Evolutionary conservation across 2,113 vertebrate species (phyloP).

Genomic region (Solea senegalensis): DNA sequence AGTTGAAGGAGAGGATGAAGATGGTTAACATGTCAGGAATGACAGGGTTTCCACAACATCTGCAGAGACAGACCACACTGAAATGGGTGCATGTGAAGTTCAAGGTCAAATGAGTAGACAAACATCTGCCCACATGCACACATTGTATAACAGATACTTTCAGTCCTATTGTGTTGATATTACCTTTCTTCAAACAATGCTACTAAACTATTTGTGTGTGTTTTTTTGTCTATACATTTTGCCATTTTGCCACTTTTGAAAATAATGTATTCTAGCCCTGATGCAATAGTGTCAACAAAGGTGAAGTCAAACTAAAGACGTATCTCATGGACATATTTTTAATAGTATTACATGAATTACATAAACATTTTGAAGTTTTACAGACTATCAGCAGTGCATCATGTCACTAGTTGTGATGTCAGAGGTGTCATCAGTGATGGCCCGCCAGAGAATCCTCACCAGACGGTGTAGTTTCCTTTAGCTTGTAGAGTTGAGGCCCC

Average conservation of each 20-base stretch:
- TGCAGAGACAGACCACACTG: constrained; percentile 38
- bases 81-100: constrained; percentile 20
- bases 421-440: background rate
- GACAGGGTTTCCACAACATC: constrained; percentile 10
- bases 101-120: constrained; percentile 41
- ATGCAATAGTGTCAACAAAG: background rate
- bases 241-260: too few relatives aligned
- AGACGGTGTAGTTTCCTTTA: background rate
- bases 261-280: too few relatives aligned
- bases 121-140: constrained; percentile 26
- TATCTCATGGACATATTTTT: background rate
- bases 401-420: background rate
- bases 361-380: background rate
- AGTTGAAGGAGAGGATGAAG: constrained; percentile 14
- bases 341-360: too few relatives aligned
- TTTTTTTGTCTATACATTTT: too few relatives aligned
- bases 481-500: background rate
- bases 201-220: background rate
- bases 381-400: background rate
- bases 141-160: background rate
- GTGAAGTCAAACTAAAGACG: background rate
- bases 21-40: background rate
- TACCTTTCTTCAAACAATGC: background rate
- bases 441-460: too few relatives aligned
- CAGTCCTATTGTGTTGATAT: background rate